Conservation (phyloP, 2,113 vertebrate genomes). For the Hystrix cristata region DNA sequence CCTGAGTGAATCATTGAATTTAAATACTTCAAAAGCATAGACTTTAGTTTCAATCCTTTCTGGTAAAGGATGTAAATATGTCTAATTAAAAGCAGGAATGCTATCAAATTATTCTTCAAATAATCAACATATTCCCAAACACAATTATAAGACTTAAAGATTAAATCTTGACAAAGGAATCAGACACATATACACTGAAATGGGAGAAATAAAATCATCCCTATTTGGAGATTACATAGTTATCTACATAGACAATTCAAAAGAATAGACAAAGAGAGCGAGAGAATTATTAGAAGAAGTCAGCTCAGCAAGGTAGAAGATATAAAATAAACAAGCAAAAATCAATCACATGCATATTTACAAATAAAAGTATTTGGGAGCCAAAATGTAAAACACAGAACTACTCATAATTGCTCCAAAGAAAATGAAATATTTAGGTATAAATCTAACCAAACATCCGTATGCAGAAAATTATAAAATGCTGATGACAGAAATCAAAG, state of each 20-base stretch:
- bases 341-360: background rate
- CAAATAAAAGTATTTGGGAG: conserved; percentile 11
- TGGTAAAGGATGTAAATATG: background rate
- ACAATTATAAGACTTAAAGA: conserved; percentile 39
- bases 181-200: background rate
- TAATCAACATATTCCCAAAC: background rate
- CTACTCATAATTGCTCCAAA: background rate
- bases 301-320: background rate
- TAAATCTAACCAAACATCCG: conserved; percentile 24
- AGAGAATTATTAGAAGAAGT: background rate
- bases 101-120: conserved; percentile 29
- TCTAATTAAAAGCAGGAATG: conserved; percentile 19
- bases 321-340: background rate
- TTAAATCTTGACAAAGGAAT: conserved; percentile 33
- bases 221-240: background rate
- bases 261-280: background rate
- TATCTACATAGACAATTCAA: background rate
- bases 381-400: background rate
- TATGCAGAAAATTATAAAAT: conserved; percentile 43
- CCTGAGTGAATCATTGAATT: conserved; percentile 35
- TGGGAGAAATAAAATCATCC: background rate
- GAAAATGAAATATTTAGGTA: conserved; percentile 41
- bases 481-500: background rate
- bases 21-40: conserved; percentile 31
- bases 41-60: background rate